Conservation (phyloP, 2,888 invertebrate species). For the Cryptocephalus primarius region DNA sequence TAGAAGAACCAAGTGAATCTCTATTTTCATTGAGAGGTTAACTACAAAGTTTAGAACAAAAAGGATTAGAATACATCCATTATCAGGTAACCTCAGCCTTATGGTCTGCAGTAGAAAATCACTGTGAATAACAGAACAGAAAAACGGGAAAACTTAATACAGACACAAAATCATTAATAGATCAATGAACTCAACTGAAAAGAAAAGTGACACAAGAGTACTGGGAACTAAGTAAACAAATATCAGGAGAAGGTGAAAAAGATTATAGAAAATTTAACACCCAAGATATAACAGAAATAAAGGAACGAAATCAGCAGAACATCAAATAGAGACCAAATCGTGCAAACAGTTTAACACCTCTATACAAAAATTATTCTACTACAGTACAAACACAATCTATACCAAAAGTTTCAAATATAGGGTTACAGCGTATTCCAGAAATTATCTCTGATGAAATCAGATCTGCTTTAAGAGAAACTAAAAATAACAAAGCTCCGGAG, state of each 20-base stretch:
- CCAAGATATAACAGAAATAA: neutral
- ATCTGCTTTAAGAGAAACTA: neutral
- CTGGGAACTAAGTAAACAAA: neutral
- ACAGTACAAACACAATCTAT: neutral
- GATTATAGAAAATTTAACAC: neutral
- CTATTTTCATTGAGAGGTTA: conserved; percentile 31
- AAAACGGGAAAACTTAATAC: neutral
- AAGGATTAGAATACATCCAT: neutral
- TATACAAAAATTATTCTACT: neutral
- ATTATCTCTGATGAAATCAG: neutral
- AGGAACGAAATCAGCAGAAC: neutral
- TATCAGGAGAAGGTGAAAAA: neutral
- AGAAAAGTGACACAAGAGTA: neutral
- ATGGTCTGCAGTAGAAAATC: neutral
- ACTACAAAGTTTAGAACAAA: conserved; percentile 1
- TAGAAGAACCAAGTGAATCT: conserved; percentile 66
- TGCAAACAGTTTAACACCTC: neutral
- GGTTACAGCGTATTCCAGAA: neutral
- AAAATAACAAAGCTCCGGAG: neutral
- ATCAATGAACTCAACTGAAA: conserved; percentile 33
- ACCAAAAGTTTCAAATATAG: neutral
- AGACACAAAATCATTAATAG: no score
- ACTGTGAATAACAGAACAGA: neutral
- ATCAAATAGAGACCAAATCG: conserved; percentile 20
- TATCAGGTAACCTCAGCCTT: neutral